Base-by-base conservation (phyloP, 2,888 invertebrate species). In the Polyommatus iphigenia region DNA sequence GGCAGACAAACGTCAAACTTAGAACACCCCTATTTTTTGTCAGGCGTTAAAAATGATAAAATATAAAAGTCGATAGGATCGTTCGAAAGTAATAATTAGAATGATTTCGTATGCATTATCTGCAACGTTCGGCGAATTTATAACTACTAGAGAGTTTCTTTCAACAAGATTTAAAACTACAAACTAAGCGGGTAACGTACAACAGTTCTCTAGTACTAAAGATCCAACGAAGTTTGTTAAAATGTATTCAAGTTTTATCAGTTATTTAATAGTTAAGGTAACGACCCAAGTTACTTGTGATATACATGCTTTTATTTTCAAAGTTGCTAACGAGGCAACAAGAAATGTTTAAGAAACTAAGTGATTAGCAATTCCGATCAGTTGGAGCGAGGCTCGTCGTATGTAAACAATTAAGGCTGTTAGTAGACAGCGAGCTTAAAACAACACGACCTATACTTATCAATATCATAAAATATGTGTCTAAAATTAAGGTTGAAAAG, bases 211-310 rank as follows among this genome's bases (percentile, higher is more conserved):
- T 67, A 32, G 67, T 67, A 32, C 67, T 20, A 24, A 73, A 41
- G 46, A 46, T 8, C 46, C 20, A 73, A 73, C n/a, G 20, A 73
- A 24, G 41, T 67, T 67, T 67, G 67, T 67, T 67, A 20, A 67
- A 67, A 24, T 75, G 18, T 18, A 75, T 50, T 29, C 29, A 75
- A 50, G 50, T 75, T 75, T 50, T 54, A 75, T 75, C 50, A 50
- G 75, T 50, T 75, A 75, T 75, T 75, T 75, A 75, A 75, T 75
- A 54, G 75, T 75, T 75, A 15, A 20, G 29, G 46, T 50, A 54
- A 75, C 75, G 54, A 75, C 73, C 41, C 50, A 73, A 73, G 73
- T 73, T 73, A 15, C 41, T 73, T 73, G 46, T 46, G 73, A 41
- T 73, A 46, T 73, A 46, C 20, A 46, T 73, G 46, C 73, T 75